Percentiles rank a stretch among this genome's conserved stretches.
These are phyloP conservation scores for Lepidothrix coronata DNA, from an alignment of 2,113 vertebrate genomes.

Conservation along the genomic window DNA sequence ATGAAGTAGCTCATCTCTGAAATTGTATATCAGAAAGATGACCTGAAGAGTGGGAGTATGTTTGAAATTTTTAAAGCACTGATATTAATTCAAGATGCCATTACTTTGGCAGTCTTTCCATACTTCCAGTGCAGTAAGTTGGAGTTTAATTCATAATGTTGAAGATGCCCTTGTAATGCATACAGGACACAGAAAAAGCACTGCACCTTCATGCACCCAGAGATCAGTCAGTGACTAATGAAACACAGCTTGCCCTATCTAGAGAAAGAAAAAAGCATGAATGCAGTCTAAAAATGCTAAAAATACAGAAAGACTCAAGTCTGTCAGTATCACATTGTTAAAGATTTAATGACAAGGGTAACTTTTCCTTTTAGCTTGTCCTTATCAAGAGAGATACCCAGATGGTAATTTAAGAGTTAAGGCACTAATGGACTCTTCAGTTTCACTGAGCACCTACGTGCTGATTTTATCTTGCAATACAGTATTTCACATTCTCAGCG, in stretches of 20 bases:
- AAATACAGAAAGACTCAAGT: conserved; percentile 42
- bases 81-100: conserved; percentile 33
- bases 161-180: conserved; percentile 56
- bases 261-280: conserved; percentile 52
- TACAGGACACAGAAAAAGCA: conserved; percentile 70
- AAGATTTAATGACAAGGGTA: conserved; percentile 60
- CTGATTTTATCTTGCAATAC: conserved; percentile 85
- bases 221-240: conserved; percentile 47
- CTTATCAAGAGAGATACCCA: conserved; percentile 39
- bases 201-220: conserved; percentile 43
- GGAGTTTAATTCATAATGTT: conserved; percentile 62
- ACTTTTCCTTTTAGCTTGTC: conserved; percentile 21
- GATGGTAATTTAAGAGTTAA: conserved; percentile 59
- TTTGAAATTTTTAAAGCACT: conserved; percentile 18
- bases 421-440: conserved; percentile 68
- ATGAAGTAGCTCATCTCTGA: background rate
- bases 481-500: conserved; percentile 87
- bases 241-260: conserved; percentile 48
- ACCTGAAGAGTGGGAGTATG: background rate
- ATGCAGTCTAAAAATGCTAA: conserved; percentile 40
- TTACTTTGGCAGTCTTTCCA: conserved; percentile 20
- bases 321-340: conserved; percentile 43
- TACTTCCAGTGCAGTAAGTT: conserved; percentile 15
- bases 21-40: background rate
- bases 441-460: conserved; percentile 59